Evolutionary conservation across 2,113 vertebrate genomes (phyloP).

Genomic region (Morphnarchus princeps): DNA sequence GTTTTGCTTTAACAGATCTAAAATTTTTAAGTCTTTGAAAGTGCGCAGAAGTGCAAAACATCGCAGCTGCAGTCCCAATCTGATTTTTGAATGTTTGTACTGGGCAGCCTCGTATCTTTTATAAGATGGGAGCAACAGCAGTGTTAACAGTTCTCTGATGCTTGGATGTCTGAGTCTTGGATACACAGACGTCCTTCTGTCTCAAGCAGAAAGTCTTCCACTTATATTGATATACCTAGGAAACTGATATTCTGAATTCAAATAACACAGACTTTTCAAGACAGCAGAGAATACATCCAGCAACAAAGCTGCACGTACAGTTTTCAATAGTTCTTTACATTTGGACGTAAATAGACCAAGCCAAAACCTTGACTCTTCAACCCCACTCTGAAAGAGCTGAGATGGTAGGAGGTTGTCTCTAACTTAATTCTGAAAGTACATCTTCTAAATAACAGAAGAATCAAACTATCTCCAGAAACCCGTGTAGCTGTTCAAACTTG

Average conservation of each 20-base stretch:
- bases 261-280: not conserved
- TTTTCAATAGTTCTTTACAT: not conserved
- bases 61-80: not conserved
- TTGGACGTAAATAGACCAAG: not conserved
- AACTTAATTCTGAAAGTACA: not conserved
- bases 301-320: accelerated
- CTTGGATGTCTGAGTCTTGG: not conserved
- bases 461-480: not conserved
- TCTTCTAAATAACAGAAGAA: not conserved
- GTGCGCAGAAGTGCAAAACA: not conserved
- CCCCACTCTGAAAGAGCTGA: not conserved
- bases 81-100: not conserved
- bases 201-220: not conserved
- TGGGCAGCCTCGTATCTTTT: not conserved
- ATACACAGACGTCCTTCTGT: not conserved
- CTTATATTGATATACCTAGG: not conserved
- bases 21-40: not conserved
- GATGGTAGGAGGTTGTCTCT: not conserved
- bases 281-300: not conserved
- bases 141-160: not conserved
- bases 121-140: not conserved
- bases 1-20: not conserved
- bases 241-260: not conserved
- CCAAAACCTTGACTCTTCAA: not conserved
- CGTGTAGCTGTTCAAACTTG: not conserved